phyloP scores from a whole-genome alignment of 2,888 invertebrate species.

The Drosophila ustulata region DNA sequence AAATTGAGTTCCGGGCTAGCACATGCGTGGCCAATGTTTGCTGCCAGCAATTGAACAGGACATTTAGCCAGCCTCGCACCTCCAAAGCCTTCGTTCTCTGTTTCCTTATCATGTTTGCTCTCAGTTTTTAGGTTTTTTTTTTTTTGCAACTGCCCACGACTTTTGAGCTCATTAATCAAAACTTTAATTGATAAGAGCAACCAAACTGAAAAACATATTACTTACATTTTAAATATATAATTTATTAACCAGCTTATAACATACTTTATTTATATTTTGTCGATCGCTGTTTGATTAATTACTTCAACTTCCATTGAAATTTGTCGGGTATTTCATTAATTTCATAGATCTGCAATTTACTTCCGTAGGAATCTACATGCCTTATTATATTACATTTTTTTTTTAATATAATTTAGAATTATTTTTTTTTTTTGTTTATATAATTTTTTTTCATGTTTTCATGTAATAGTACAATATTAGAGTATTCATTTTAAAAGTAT shows the following conservation, averaged over 20 bases:
- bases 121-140: neutral
- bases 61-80: neutral
- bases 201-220: neutral
- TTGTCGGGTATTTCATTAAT: too few relatives aligned
- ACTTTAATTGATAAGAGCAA: neutral
- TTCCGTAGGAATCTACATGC: too few relatives aligned
- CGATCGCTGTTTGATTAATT: neutral
- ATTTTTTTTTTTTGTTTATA: too few relatives aligned
- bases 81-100: neutral
- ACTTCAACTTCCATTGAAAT: neutral
- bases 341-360: too few relatives aligned
- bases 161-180: neutral
- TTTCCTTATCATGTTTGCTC: neutral
- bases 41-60: constrained; percentile 30
- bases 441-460: too few relatives aligned
- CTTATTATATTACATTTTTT: too few relatives aligned
- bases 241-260: neutral
- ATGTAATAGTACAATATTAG: too few relatives aligned
- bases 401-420: too few relatives aligned
- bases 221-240: neutral
- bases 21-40: constrained; percentile 73
- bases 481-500: too few relatives aligned
- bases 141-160: neutral
- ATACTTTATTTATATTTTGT: neutral
- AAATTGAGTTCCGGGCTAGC: constrained; percentile 30